Evolutionary conservation across 1,140 invertebrate species (phyloP), one percentile per base, ranked within the genome.

Genomic region (Galendromus occidentalis): DNA sequence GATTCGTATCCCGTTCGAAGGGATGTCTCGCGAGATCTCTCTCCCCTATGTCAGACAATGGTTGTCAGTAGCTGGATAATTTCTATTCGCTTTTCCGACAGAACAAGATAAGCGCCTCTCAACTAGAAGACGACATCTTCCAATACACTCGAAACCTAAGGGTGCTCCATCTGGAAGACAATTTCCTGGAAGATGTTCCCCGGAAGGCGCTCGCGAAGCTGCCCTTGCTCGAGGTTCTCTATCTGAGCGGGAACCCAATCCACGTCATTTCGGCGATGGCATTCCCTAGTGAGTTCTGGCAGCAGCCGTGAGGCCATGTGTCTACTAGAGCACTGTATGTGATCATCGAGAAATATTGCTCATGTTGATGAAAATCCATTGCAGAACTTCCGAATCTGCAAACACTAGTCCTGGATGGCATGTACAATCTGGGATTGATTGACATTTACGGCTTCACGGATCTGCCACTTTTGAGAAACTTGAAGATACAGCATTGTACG

Each of bases 271-370:
- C 25, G 1, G 25, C 51, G 2, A 14, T 14, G 51, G 25, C 51
- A 59, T 59, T 59, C 51, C 51, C 51, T 4, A 14, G 51, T 59
- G 22, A 59, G 51, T 59, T n/a, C n/a, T n/a, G n/a, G n/a, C n/a
- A n/a, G n/a, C n/a, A n/a, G n/a, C n/a, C n/a, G n/a, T n/a, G n/a
- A n/a, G n/a, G n/a, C n/a, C n/a, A n/a, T n/a, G n/a, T n/a, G n/a
- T n/a, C n/a, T n/a, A n/a, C n/a, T n/a, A n/a, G n/a, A n/a, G n/a
- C n/a, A 44, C 42, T 44, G n/a, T 44, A 12, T 44, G 14, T 44
- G 42, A 44, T 44, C n/a, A 44, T 44, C n/a, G n/a, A n/a, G n/a
- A n/a, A n/a, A n/a, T n/a, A n/a, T n/a, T n/a, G 4, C 33, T 6
- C 25, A 59, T 59, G 17, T 59, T 29, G 14, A 14, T 59, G 4